Evolutionary conservation across 2,888 invertebrate species (phyloP).

Genomic region (Petrophora chlorosata): DNA sequence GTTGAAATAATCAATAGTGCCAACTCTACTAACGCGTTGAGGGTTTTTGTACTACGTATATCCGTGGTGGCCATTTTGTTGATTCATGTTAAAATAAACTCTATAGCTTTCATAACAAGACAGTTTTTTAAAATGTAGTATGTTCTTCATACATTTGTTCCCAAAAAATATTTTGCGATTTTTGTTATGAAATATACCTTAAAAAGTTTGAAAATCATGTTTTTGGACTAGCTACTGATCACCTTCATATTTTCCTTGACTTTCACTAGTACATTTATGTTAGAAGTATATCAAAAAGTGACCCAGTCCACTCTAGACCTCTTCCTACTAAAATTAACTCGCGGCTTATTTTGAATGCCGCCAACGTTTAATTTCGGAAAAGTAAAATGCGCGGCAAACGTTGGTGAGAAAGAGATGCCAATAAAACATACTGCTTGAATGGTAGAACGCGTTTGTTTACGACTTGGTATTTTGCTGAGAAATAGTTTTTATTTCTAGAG

Average conservation of each 20-base stretch:
- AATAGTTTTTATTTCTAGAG: slow-evolving; percentile 75
- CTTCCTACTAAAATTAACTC: slow-evolving; percentile 74
- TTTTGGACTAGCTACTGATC: slow-evolving; percentile 37
- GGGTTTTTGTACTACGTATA: slow-evolving; percentile 78
- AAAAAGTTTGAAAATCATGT: slow-evolving; percentile 45
- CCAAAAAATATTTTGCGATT: slow-evolving; percentile 61
- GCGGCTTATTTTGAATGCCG: slow-evolving; percentile 81
- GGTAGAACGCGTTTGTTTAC: slow-evolving; percentile 76
- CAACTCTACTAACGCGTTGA: slow-evolving; percentile 57
- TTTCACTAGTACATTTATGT: slow-evolving; percentile 56
- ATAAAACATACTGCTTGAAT: slow-evolving; percentile 79
- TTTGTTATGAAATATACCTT: slow-evolving; percentile 55
- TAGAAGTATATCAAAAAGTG: slow-evolving; percentile 81
- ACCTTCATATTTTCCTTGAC: slow-evolving; percentile 52
- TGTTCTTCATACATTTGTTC: slow-evolving; percentile 69
- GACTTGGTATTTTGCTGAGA: slow-evolving; percentile 74
- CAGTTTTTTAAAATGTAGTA: slow-evolving; percentile 35
- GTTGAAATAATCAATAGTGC: slow-evolving; percentile 57
- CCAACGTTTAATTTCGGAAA: slow-evolving; percentile 77
- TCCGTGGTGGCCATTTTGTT: slow-evolving; percentile 65
- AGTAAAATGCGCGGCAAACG: slow-evolving; percentile 79
- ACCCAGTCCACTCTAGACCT: slow-evolving; percentile 71
- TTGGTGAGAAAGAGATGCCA: slow-evolving; percentile 79
- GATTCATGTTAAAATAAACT: slow-evolving; percentile 43
- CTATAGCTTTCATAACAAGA: slow-evolving; percentile 20